Base-by-base conservation (phyloP, 2,888 invertebrate genomes). In the Halocaridina rubra region DNA sequence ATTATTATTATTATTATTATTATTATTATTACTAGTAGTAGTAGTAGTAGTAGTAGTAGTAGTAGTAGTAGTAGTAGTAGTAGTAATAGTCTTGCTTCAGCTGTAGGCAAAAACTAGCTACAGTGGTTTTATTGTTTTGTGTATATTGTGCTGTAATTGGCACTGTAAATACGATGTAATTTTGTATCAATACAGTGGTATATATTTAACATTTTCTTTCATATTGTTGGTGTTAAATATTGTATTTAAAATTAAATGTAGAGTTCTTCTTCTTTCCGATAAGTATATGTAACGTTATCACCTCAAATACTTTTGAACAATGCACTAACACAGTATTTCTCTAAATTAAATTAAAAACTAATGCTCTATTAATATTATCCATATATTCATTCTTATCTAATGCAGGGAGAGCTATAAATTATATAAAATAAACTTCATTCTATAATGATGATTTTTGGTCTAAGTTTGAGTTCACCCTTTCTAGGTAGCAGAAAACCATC, bases 1-100 rank as follows among this genome's bases (percentile, higher is more conserved):
- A n/a, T n/a, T n/a, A n/a, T n/a, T n/a, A n/a, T n/a, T n/a, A n/a
- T n/a, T n/a, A n/a, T n/a, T n/a, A n/a, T n/a, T n/a, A n/a, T n/a
- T n/a, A n/a, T n/a, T n/a, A n/a, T n/a, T 67, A 67, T 24, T 67
- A 67, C 27, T 67, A 67, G 67, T 67, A 67, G 67, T 67, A 67
- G 67, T 67, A 67, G 67, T 67, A 67, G 67, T 67, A 67, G 67
- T 67, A 24, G 67, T 67, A 24, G 67, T 67, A 24, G 67, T 67
- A 24, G 67, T 67, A 67, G 67, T 67, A 67, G 67, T 67, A 67
- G 67, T 67, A 67, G 67, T 67, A 67, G 67, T 67, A 67, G 67
- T 24, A 67, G 67, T 67, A 67, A 29, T 67, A 67, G 67, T 67
- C 24, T 24, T 67, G 29, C 29, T 24, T 0, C 30, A n/a, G 24